Percentiles rank a stretch among this genome's conserved stretches.
These are phyloP conservation scores for Rhorus exstirpatorius DNA, from an alignment of 2,888 invertebrate genomes.

Conservation along the genomic window DNA sequence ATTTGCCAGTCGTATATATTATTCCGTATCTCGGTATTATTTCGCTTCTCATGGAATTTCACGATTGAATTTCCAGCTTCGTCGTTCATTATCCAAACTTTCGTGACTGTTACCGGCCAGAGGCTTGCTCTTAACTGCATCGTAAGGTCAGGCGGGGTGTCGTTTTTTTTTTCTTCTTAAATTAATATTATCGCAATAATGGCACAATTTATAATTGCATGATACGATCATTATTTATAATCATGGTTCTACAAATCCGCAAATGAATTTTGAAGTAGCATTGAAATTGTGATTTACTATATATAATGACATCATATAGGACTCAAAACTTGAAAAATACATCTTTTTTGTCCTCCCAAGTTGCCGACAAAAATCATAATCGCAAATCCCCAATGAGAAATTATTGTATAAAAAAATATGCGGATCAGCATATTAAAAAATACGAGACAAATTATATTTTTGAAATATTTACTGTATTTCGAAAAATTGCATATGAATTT, in stretches of 20 bases:
- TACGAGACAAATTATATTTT: too few species aligned
- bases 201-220: background rate
- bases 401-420: too few species aligned
- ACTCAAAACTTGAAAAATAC: too few species aligned
- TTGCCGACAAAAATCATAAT: too few species aligned
- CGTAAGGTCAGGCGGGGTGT: conserved; percentile 39
- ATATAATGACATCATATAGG: background rate
- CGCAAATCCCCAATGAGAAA: too few species aligned
- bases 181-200: conserved; percentile 12
- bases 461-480: too few species aligned
- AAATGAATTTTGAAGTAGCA: background rate
- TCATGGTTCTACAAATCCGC: background rate
- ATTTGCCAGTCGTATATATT: conserved; percentile 44
- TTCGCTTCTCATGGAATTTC: conserved; percentile 75
- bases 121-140: conserved; percentile 30
- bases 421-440: too few species aligned
- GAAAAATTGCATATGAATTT: too few species aligned
- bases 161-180: conserved; percentile 12
- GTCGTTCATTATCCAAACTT: conserved; percentile 57
- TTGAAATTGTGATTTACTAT: background rate
- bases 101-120: background rate
- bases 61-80: conserved; percentile 77
- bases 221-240: background rate
- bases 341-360: too few species aligned
- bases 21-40: conserved; percentile 52